These are phyloP conservation scores for Antheraea mylitta DNA, from an alignment of 1,140 invertebrate genomes.

Conservation along the genomic window DNA sequence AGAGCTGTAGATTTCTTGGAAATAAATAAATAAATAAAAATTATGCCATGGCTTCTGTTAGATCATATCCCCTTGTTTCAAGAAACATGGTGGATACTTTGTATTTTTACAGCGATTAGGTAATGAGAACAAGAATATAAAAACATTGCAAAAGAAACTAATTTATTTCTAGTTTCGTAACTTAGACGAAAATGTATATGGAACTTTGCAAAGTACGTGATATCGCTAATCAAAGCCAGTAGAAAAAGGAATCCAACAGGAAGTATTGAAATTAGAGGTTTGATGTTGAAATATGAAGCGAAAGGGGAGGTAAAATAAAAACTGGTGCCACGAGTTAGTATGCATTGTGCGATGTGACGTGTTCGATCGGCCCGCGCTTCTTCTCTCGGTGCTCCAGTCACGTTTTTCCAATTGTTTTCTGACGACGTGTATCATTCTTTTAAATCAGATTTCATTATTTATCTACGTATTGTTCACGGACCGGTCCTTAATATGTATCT, in stretches of 20 bases:
- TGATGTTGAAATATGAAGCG: constrained; percentile 35
- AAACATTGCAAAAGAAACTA: too few species aligned
- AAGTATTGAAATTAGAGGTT: constrained; percentile 1
- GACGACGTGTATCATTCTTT: constrained; percentile 75
- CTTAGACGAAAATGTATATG: neutral
- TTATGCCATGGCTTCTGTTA: neutral
- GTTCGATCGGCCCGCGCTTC: constrained; percentile 59
- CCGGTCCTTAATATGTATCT: constrained; percentile 13
- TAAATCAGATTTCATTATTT: constrained; percentile 72
- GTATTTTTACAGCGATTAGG: too few species aligned
- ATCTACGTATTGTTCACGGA: constrained; percentile 43
- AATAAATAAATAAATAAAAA: too few species aligned
- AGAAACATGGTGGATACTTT: neutral
- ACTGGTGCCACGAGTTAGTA: constrained; percentile 70
- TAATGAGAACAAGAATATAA: too few species aligned
- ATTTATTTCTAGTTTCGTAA: too few species aligned
- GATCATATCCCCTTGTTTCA: neutral
- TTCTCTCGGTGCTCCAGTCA: constrained; percentile 57
- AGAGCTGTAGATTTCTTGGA: too few species aligned
- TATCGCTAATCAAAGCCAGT: neutral
- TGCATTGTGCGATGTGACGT: constrained; percentile 68
- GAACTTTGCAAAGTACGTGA: neutral
- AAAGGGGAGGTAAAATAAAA: constrained; percentile 69
- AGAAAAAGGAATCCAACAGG: neutral
- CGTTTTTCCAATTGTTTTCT: constrained; percentile 76